These are phyloP conservation scores for Volucella inflata DNA, from an alignment of 2,888 invertebrate species.

Conservation along the genomic window DNA sequence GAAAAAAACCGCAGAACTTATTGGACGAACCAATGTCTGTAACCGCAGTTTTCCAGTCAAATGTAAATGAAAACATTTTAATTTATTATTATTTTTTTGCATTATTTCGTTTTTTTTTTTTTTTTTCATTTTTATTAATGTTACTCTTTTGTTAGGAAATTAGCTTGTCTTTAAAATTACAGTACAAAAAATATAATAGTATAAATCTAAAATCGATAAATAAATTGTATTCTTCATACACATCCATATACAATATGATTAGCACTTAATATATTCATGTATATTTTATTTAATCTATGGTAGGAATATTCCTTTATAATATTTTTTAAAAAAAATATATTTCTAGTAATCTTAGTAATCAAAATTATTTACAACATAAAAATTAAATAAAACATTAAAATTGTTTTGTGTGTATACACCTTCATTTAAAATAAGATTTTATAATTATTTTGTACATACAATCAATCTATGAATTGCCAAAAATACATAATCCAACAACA, in stretches of 20 bases:
- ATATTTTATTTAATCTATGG: constrained; percentile 52
- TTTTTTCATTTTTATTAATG: constrained; percentile 46
- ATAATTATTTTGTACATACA: constrained; percentile 67
- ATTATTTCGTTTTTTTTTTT: constrained; percentile 49
- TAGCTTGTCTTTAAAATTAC: constrained; percentile 76
- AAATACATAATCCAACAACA: constrained; percentile 34
- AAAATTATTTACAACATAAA: constrained; percentile 70
- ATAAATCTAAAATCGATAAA: constrained; percentile 77
- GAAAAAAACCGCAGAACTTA: too few relatives aligned
- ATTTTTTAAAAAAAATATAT: constrained; percentile 16
- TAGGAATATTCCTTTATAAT: constrained; percentile 65
- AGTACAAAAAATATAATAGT: constrained; percentile 77
- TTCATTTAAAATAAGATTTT: constrained; percentile 37
- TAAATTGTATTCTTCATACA: constrained; percentile 72
- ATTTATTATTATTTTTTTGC: constrained; percentile 51
- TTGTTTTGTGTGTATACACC: constrained; percentile 10
- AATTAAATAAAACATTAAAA: constrained; percentile 41
- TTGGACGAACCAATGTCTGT: too few relatives aligned
- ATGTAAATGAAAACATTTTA: background rate
- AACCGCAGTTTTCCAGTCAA: background rate
- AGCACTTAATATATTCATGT: constrained; percentile 64
- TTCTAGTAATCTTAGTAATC: constrained; percentile 34
- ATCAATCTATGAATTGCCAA: constrained; percentile 49
- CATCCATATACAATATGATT: constrained; percentile 68
- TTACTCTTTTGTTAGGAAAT: constrained; percentile 73